Evolutionary conservation across 1,140 invertebrate genomes (phyloP).

Genomic region (Mercenaria mercenaria): DNA sequence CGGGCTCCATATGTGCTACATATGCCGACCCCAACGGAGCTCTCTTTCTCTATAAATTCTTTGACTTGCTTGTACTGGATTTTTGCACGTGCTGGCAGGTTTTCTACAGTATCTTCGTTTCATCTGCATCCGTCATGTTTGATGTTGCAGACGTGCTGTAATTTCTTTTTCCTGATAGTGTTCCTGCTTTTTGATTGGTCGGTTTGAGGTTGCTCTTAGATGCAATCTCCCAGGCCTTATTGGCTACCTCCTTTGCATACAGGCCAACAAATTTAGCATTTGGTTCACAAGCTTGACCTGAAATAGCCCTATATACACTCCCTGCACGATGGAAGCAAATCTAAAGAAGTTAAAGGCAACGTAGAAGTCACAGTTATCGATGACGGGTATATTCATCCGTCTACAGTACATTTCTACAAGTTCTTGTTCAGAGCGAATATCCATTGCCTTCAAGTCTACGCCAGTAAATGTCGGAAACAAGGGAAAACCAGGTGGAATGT

Average conservation of each 20-base stretch:
- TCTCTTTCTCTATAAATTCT: constrained; percentile 83
- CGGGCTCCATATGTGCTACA: constrained; percentile 83
- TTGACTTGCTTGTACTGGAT: constrained; percentile 81
- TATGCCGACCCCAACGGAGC: constrained; percentile 82
- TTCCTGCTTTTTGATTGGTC: constrained; percentile 31
- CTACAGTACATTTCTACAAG: constrained; percentile 80
- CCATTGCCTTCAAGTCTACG: constrained; percentile 69
- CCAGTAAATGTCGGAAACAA: constrained; percentile 68
- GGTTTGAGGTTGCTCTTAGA: constrained; percentile 74
- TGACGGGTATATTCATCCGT: constrained; percentile 74
- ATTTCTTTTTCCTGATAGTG: neutral
- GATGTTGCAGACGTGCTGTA: constrained; percentile 71
- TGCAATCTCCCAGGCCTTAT: constrained; percentile 82
- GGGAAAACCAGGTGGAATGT: constrained; percentile 75
- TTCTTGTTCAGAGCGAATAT: constrained; percentile 82
- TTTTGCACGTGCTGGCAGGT: constrained; percentile 80
- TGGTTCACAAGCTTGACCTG: constrained; percentile 84
- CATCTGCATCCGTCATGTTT: constrained; percentile 70
- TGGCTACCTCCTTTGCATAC: constrained; percentile 80
- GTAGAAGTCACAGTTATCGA: constrained; percentile 85
- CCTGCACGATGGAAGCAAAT: constrained; percentile 85
- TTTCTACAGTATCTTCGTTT: constrained; percentile 82
- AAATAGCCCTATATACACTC: constrained; percentile 85
- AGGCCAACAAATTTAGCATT: constrained; percentile 78
- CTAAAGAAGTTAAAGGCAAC: constrained; percentile 85